These are phyloP conservation scores for Cariama cristata DNA, from an alignment of 2,113 vertebrate species.

Conservation along the genomic window DNA sequence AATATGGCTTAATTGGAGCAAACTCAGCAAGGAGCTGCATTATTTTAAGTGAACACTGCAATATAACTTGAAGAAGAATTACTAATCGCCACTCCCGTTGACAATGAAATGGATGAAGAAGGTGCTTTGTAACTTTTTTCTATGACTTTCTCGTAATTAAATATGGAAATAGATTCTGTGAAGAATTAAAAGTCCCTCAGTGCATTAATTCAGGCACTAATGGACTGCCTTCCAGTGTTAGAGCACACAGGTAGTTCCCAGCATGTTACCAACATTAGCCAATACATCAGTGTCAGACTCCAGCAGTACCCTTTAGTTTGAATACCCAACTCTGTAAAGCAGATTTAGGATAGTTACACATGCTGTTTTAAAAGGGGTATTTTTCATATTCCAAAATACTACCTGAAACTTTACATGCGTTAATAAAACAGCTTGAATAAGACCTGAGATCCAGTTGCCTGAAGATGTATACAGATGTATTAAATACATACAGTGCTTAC, in stretches of 20 bases:
- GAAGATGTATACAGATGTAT: background rate
- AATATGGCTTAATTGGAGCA: slow-evolving; percentile 89
- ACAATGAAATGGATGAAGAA: slow-evolving; percentile 89
- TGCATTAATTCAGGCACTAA: slow-evolving; percentile 84
- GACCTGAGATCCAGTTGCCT: background rate
- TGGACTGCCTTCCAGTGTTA: slow-evolving; percentile 70
- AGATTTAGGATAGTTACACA: slow-evolving; percentile 11
- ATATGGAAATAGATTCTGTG: slow-evolving; percentile 85
- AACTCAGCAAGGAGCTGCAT: slow-evolving; percentile 85
- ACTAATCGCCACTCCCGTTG: slow-evolving; percentile 83
- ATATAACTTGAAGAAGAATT: slow-evolving; percentile 89
- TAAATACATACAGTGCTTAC: rapidly evolving
- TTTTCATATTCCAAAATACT: background rate
- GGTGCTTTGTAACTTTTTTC: slow-evolving; percentile 79
- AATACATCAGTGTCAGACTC: slow-evolving; percentile 65
- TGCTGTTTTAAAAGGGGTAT: background rate
- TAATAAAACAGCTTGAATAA: background rate
- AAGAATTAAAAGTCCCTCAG: slow-evolving; percentile 80
- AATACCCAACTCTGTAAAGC: slow-evolving; percentile 22
- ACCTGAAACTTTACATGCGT: background rate
- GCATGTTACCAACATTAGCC: slow-evolving; percentile 44
- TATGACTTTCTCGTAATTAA: slow-evolving; percentile 84
- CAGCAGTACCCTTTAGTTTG: slow-evolving; percentile 10
- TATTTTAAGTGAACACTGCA: slow-evolving; percentile 89
- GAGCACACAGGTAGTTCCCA: slow-evolving; percentile 72